These are phyloP conservation scores for Brachionus paranguensis DNA, from an alignment of 1,140 invertebrate species.

Conservation along the genomic window DNA sequence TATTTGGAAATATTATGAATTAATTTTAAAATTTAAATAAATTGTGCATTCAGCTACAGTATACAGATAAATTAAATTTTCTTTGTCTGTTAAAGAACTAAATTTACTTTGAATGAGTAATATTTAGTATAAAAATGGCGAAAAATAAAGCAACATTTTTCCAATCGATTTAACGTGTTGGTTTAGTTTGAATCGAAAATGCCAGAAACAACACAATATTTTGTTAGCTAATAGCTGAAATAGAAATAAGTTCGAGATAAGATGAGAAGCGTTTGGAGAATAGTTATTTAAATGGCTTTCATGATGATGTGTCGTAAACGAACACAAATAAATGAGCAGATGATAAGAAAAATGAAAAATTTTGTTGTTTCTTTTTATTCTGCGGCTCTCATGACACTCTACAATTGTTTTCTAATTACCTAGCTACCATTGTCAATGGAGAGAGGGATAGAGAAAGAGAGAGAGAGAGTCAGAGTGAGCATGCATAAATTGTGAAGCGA, in stretches of 20 bases:
- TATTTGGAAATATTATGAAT: neutral
- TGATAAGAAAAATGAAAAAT: neutral
- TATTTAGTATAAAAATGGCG: neutral
- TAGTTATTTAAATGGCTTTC: neutral
- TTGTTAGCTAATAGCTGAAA: neutral
- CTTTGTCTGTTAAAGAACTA: neutral
- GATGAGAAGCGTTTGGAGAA: neutral
- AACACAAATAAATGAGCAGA: no score
- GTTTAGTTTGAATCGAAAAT: neutral
- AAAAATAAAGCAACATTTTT: neutral
- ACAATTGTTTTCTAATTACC: neutral
- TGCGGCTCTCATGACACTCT: neutral
- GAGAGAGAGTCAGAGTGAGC: no score
- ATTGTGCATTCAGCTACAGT: neutral
- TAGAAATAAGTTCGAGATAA: neutral
- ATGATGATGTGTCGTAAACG: neutral
- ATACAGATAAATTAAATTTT: neutral
- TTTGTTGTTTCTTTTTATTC: neutral
- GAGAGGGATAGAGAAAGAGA: no score
- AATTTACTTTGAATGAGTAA: neutral
- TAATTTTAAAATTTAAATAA: neutral
- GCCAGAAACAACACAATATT: neutral
- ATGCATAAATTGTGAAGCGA: no score
- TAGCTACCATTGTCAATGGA: neutral
- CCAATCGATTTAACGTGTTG: neutral